Base-by-base conservation (phyloP, 2,113 vertebrate species). In the Engystomops pustulosus region DNA sequence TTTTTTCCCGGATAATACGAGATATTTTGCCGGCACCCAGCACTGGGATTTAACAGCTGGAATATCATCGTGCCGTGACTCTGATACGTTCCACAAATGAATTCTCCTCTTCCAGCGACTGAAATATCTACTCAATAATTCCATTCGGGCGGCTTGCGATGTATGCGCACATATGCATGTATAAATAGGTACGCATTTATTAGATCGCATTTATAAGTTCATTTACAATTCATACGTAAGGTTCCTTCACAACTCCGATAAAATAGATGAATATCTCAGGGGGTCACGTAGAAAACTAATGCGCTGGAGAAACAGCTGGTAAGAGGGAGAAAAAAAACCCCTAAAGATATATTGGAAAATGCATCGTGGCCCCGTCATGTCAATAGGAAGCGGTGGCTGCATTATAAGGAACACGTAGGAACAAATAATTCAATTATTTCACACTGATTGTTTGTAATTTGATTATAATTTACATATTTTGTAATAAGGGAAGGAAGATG, bases 131-230 rank as follows among this genome's bases (percentile, higher is more conserved):
- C 75, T 78, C 30, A 60, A 78, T 78, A 78, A 78, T 78, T 58
- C 75, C 53, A 41, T 78, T 60, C 75, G 60, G 75, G 20, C 75
- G 32, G 32, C 51, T 58, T 25, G 75, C 32, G 30, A 78, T 38
- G 75, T 78, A 78, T 58, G 75, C 75, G 55, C 75, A 25, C 75
- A 60, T 78, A 78, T 78, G 75, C 75, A 78, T 58, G 34, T 78
- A 60, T 78, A 78, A 74, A 78, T 78, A 78, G 75, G 51, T 78
- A 41, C 36, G 75, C 75, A 78, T 58, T 78, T 78, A 78, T 78
- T 78, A 78, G 60, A 78, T 23, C 55, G 53, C 75, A 25, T 78
- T 78, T 78, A 78, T 78, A 78, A 60, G 32, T 78, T 38, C 47
- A 78, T 78, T 78, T 78, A 55, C 75, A 78, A 78, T 78, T 78